These are phyloP conservation scores for Ceratothoa steindachneri DNA, from an alignment of 2,888 invertebrate species.

Conservation along the genomic window DNA sequence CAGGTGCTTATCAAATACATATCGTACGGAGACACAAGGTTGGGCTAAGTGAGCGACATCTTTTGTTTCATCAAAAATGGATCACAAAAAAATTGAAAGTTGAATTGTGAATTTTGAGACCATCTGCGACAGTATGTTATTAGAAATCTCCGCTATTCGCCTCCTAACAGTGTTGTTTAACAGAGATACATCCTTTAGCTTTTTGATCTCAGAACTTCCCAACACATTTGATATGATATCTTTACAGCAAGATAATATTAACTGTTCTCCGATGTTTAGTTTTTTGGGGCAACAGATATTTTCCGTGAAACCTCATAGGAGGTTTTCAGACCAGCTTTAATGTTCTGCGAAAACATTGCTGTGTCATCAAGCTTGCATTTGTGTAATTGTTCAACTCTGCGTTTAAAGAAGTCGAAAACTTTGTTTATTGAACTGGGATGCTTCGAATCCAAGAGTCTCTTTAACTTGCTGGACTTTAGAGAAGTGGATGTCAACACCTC, in stretches of 20 bases:
- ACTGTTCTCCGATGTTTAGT: not conserved
- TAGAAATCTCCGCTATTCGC: not conserved
- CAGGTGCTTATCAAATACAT: not conserved
- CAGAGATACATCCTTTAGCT: not conserved
- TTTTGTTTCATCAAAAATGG: not conserved
- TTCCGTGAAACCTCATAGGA: too few species aligned
- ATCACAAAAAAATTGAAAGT: too few species aligned
- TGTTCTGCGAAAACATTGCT: not conserved
- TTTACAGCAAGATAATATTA: too few species aligned
- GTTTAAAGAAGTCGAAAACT: not conserved
- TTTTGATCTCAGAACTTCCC: not conserved
- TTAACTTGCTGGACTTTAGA: not conserved
- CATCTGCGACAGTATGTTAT: not conserved
- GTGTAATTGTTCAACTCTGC: not conserved
- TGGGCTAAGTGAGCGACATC: not conserved
- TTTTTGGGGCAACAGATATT: not conserved
- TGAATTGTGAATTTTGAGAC: not conserved
- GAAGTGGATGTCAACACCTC: too few species aligned
- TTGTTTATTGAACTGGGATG: not conserved
- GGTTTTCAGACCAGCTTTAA: not conserved
- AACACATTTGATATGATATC: not conserved
- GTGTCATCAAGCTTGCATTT: too few species aligned
- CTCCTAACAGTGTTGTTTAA: not conserved
- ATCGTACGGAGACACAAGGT: not conserved
- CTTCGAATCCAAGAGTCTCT: not conserved